Base-by-base conservation (phyloP, 2,797 vertebrate genomes). In the Echiichthys vipera region DNA sequence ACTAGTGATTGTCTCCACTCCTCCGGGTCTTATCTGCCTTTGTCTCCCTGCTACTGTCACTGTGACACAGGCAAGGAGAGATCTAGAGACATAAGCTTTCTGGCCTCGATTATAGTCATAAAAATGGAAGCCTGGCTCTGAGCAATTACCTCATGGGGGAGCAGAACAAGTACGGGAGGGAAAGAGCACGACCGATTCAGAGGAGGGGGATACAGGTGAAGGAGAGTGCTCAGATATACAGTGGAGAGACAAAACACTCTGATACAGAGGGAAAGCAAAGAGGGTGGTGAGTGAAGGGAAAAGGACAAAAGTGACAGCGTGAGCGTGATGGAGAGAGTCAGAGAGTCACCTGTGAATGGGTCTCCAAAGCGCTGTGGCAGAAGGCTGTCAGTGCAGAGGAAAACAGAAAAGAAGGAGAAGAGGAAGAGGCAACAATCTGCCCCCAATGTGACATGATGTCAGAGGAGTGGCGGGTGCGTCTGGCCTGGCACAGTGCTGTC, bases 21-120 rank as follows among this genome's bases (percentile, higher is more conserved):
- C 81, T 88, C 61, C 0, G 69, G 86, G 80, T 77, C 79, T 91
- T 91, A 90, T 91, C 89, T 88, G 69, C 87, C 63, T 79, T 84
- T 59, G 69, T 78, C 73, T 82, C 59, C 84, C 76, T 24, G 3
- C 50, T 73, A 55, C 84, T 73, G 81, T 88, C 6, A 55, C 78
- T 77, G 79, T 88, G 84, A 91, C 88, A 89, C 81, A 80, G 58
- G 77, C 82, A 81, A 89, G 88, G 89, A 89, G 86, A 93, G 91
- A 91, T 91, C 83, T 84, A 77, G 69, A 90, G 80, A 80, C 88
- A 88, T 88, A 85, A 83, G 89, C 84, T 88, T 90, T 91, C 82
- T 90, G 86, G 84, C 91, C 91, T 91, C 74, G 83, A 91, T 94
- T 91, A 91, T 89, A 89, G 87, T 88, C 83, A 89, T 91, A 90